Evolutionary conservation across 2,888 invertebrate species (phyloP).

Genomic region (Drosophila histrio): DNA sequence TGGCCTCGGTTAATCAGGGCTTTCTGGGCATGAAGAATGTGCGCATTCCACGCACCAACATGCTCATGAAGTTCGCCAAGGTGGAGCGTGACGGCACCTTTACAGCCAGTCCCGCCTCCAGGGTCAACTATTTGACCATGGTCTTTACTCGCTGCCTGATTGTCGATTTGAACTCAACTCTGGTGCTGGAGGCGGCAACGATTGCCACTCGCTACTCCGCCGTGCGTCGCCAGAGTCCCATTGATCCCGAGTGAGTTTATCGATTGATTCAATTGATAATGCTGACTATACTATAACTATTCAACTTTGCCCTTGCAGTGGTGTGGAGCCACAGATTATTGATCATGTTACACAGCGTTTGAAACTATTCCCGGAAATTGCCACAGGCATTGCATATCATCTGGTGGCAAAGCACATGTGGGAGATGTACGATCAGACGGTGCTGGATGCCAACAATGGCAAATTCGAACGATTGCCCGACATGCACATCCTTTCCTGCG

Average conservation of each 20-base stretch:
- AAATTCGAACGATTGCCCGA: slow-evolving; percentile 92
- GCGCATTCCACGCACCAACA: slow-evolving; percentile 92
- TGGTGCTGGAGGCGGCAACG: slow-evolving; percentile 92
- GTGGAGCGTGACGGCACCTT: slow-evolving; percentile 96
- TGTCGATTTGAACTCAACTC: slow-evolving; percentile 89
- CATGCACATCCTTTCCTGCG: slow-evolving; percentile 93
- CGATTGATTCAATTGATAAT: neutral
- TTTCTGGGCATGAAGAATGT: slow-evolving; percentile 94
- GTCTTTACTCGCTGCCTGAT: slow-evolving; percentile 94
- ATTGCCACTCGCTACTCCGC: slow-evolving; percentile 96
- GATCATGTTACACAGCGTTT: slow-evolving; percentile 97
- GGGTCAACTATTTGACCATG: slow-evolving; percentile 93
- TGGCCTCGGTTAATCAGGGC: slow-evolving; percentile 96
- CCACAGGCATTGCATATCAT: slow-evolving; percentile 90
- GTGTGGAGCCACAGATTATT: slow-evolving; percentile 93
- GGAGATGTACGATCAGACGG: slow-evolving; percentile 92
- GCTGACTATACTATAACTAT: neutral
- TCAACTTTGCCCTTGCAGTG: slow-evolving; percentile 85
- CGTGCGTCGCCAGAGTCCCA: slow-evolving; percentile 93
- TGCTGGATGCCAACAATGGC: slow-evolving; percentile 90
- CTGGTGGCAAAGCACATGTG: slow-evolving; percentile 90
- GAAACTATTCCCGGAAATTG: slow-evolving; percentile 93
- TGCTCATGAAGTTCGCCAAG: slow-evolving; percentile 96
- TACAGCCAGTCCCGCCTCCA: slow-evolving; percentile 91
- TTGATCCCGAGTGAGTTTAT: slow-evolving; percentile 89